These are phyloP conservation scores for Pediacus dermestoides DNA, from an alignment of 2,888 invertebrate species.

Conservation along the genomic window DNA sequence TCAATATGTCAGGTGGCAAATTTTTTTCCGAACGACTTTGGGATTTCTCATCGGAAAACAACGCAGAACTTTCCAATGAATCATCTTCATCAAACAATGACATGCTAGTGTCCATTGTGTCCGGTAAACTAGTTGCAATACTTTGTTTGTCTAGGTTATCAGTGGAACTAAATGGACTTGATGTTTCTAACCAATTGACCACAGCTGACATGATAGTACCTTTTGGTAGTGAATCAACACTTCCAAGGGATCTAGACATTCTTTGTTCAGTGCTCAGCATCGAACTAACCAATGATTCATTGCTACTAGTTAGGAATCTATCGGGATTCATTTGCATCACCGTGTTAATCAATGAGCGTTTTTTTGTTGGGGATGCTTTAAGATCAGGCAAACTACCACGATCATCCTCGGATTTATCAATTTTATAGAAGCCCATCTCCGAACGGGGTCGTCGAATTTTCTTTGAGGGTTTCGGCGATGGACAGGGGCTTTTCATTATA, in stretches of 20 bases:
- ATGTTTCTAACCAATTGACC: constrained; percentile 44
- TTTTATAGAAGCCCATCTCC: constrained; percentile 42
- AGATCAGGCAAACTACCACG: constrained; percentile 46
- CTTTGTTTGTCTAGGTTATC: constrained; percentile 35
- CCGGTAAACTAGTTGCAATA: constrained; percentile 28
- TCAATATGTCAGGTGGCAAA: constrained; percentile 36
- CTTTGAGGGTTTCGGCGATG: constrained; percentile 42
- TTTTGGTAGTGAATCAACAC: constrained; percentile 41
- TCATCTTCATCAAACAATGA: constrained; percentile 37
- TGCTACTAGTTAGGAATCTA: constrained; percentile 40
- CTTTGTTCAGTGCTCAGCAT: constrained; percentile 26
- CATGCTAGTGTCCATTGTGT: constrained; percentile 31
- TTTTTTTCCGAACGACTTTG: constrained; percentile 19
- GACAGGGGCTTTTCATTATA: constrained; percentile 47
- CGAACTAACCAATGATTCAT: constrained; percentile 37
- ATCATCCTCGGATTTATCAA: constrained; percentile 32
- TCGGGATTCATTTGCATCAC: constrained; percentile 42
- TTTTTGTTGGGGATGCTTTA: constrained; percentile 31
- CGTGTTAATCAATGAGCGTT: constrained; percentile 38
- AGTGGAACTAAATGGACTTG: constrained; percentile 40
- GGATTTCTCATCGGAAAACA: constrained; percentile 22
- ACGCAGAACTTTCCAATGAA: constrained; percentile 24
- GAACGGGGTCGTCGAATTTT: constrained; percentile 41
- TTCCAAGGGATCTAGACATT: constrained; percentile 37
- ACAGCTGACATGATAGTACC: constrained; percentile 45